Conservation (phyloP, 2,113 vertebrate species). For the Cephalophus harveyi region DNA sequence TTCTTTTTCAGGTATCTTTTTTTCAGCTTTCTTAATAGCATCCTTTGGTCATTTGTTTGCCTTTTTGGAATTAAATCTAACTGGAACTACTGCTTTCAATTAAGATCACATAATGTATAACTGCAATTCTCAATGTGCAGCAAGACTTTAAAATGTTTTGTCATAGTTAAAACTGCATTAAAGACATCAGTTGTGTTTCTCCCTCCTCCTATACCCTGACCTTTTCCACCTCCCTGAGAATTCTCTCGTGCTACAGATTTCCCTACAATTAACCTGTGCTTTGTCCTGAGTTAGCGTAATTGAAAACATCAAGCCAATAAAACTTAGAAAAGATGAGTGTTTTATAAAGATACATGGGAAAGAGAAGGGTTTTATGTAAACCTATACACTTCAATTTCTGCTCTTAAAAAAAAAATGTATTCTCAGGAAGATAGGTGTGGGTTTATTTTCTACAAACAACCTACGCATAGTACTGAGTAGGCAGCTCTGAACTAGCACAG, state of each 20-base stretch:
- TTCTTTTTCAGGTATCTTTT: neutral
- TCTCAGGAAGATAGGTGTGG: neutral
- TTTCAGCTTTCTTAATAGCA: neutral
- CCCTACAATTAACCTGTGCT: neutral
- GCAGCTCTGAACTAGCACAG: neutral
- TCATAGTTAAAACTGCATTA: neutral
- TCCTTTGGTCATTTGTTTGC: neutral
- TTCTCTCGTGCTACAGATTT: neutral
- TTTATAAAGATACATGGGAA: neutral
- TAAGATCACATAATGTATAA: neutral
- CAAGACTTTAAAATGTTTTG: neutral
- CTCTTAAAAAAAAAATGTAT: neutral
- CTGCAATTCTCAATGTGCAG: neutral
- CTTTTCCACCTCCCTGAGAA: neutral
- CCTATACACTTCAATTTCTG: neutral
- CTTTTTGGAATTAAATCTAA: slow-evolving; percentile 15
- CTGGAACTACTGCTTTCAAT: neutral
- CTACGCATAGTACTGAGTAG: neutral
- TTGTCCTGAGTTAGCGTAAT: neutral
- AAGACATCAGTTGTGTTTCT: neutral
- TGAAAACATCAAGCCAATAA: slow-evolving; percentile 35
- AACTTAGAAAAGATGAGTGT: neutral
- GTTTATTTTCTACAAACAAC: slow-evolving; percentile 42
- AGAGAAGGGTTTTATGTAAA: neutral
- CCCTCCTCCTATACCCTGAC: neutral